Base-by-base conservation (phyloP, 2,113 vertebrate genomes). In the Seriola aureovittata region DNA sequence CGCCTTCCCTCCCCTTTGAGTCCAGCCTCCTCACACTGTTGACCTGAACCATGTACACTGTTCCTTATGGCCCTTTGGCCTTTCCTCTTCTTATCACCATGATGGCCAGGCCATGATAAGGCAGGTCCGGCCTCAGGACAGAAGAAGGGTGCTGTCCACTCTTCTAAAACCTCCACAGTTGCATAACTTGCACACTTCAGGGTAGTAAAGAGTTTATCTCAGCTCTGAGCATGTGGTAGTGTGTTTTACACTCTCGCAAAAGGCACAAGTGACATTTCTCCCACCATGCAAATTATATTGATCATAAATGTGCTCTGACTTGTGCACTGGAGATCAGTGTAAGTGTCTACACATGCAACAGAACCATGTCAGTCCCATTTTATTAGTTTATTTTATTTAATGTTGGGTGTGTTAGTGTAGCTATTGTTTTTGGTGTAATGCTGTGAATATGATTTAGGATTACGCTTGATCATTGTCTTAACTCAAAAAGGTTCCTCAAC, bases 1-100 rank as follows among this genome's bases (percentile, higher is more conserved):
- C 87, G 48, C 85, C 86, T 72, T 79, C 69, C 85, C 89, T 90
- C 82, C 85, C 85, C 89, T 92, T 82, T 87, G 82, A 90, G 82
- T 83, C 84, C 90, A 78, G 79, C 84, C 89, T 93, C 85, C 82
- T 90, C 82, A 87, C 91, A 87, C 85, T 87, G 89, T 85, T 93
- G 93, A 92, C 92, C 93, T 90, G 91, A 82, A 86, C 91, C 81
- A 75, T 75, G 87, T 84, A 88, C 86, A 77, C 90, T 73, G 89
- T 89, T 90, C 88, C 91, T 94, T 86, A 84, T 71, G 85, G 93
- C 92, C 90, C 88, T 93, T 90, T 92, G 92, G 92, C 82, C 93
- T 94, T 94, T 94, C 93, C 94, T 94, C 82, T 85, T 94, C 92
- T 95, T 96, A 95, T 95, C 94, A 93, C 71, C 0, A 9, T 64